Evolutionary conservation across 2,888 invertebrate genomes (phyloP).

Genomic region (Nesidiocoris tenuis): DNA sequence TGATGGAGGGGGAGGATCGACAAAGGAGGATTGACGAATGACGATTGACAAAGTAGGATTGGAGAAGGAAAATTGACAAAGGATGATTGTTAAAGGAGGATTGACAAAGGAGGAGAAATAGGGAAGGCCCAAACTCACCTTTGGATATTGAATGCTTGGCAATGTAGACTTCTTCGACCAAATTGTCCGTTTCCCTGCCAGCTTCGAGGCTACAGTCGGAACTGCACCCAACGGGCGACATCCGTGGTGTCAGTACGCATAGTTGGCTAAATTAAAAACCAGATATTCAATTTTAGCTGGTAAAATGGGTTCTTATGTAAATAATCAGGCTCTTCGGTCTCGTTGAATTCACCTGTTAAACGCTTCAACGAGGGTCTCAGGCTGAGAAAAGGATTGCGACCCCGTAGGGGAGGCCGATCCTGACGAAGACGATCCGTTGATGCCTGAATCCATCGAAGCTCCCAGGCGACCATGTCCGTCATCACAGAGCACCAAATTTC

Average conservation of each 20-base stretch:
- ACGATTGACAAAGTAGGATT: too few species aligned
- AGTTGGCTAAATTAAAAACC: conserved; percentile 45
- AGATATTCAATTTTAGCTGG: too few species aligned
- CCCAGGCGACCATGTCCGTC: conserved; percentile 16
- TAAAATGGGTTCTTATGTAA: too few species aligned
- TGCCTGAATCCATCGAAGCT: conserved; percentile 38
- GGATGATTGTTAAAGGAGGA: too few species aligned
- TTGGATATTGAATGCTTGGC: conserved; percentile 48
- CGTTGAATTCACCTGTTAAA: conserved; percentile 45
- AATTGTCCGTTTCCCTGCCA: conserved; percentile 50
- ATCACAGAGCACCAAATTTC: conserved; percentile 9
- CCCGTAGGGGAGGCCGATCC: conserved; percentile 40
- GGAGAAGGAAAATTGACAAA: too few species aligned
- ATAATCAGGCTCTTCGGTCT: too few species aligned
- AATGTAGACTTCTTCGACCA: conserved; percentile 52
- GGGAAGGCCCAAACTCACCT: conserved; percentile 44
- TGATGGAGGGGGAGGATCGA: too few species aligned
- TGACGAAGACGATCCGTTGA: conserved; percentile 40
- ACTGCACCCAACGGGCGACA: conserved; percentile 49
- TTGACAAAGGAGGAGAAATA: too few species aligned
- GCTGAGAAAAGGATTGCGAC: conserved; percentile 38
- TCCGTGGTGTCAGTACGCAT: conserved; percentile 46
- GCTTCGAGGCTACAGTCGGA: conserved; percentile 42
- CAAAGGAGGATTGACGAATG: too few species aligned
- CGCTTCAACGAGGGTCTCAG: conserved; percentile 43